Evolutionary conservation across 2,113 vertebrate genomes (phyloP), one percentile per base, ranked within the genome.

Genomic region (Euleptes europaea): DNA sequence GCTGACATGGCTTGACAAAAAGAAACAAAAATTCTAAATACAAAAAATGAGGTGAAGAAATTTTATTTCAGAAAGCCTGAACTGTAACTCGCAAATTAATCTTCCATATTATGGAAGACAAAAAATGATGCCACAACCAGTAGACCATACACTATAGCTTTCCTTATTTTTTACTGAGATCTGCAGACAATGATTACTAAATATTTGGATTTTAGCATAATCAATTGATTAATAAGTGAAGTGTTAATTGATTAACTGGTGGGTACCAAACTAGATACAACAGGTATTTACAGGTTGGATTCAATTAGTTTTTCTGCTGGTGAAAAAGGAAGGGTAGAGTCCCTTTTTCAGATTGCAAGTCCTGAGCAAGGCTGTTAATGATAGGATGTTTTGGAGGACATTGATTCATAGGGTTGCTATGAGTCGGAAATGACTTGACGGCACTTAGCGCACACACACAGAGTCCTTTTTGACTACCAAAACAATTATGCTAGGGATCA

Each of bases 1-100:
- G 73, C n/a, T 87, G 74, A 82, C 38, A 57, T 65, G 3, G 86
- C 54, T 85, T 83, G 70, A 88, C 35, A 84, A 74, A 65, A 78
- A 86, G 17, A 86, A 63, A 88, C 69, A 90, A 89, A 0, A 0
- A 10, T 86, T 57, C 51, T 40, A 63, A 23, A 35, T 28, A 72
- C 31, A 70, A 60, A 72, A 8, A 33, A 57, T 57, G 19, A 19
- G 33, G 35, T 23, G 70, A 86, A 83, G 83, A 83, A 2, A 63
- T 31, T 10, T 67, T 44, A 47, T 78, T 80, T 57, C 26, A 82
- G 7, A 71, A 35, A 85, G 4, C 7, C 75, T 19, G 87, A 92
- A 78, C 2, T 33, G 4, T 33, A 90, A 71, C 38, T 51, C 33
- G 70, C 0, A 88, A 75, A 86, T 78, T 79, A 44, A 79, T 89